Base-by-base conservation (phyloP, 2,113 vertebrate species). In the Gambusia affinis region DNA sequence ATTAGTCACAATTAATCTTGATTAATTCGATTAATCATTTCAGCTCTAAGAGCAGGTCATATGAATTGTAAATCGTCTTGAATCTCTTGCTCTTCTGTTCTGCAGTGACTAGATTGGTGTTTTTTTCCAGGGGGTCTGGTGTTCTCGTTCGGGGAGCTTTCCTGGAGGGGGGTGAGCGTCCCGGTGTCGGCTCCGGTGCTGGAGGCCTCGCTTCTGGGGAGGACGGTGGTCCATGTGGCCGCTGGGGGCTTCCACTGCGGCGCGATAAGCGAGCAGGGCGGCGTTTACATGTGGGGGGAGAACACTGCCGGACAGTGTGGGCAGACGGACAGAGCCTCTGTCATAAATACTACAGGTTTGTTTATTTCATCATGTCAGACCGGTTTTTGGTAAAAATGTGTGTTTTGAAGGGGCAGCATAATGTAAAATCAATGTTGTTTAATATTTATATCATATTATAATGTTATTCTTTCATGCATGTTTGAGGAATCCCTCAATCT, bases 271-370 rank as follows among this genome's bases (percentile, higher is more conserved):
- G 95, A 97, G 44, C 93, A 95, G 27, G 98, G 98, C 0, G 80
- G 74, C 0, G 91, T 96, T 19, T 96, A 95, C 91, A 98, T 97
- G 97, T 99, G 98, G 98, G 98, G 98, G 3, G 94, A 96, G 86
- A 99, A 98, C 81, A 94, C 95, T 10, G 94, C 96, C 1, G 97
- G 98, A 67, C 98, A 99, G 85, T 99, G 98, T 73, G 98, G 96
- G 0, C 82, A 94, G 54, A 91, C 92, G 3, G 90, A 92, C 65
- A 91, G 88, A 61, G 90, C 61, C 39, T 27, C 35, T 2, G 35
- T 71, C 33, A 47, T 79, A 68, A 86, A 72, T 44, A 61, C 80
- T 69, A 84, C 90, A 70, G 90, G 92, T 92, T 72, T 31, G 42
- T 28, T 5, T 22, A 11, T 27, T 37, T 12, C 12, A n/a, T 12